Conservation (phyloP, 2,888 invertebrate species). For the Coelopa pilipes region DNA sequence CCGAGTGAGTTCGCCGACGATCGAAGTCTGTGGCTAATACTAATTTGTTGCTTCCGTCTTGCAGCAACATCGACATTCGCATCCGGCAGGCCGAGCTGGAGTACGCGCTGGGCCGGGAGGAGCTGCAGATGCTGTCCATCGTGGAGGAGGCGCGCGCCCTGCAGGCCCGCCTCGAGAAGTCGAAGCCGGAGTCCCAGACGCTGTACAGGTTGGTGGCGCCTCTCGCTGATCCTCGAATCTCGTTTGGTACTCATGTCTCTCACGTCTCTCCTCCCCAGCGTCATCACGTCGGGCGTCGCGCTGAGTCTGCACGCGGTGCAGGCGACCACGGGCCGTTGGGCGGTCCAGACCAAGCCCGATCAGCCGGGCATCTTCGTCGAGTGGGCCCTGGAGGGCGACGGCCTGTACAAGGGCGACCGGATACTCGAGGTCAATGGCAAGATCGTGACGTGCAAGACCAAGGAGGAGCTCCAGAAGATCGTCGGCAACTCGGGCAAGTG, state of each 20-base stretch:
- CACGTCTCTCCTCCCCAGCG: conserved; percentile 42
- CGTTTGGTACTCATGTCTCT: neutral
- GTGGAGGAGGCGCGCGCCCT: conserved; percentile 85
- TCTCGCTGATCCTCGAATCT: neutral
- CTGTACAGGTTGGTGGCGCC: conserved; percentile 70
- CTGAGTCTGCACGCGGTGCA: conserved; percentile 75
- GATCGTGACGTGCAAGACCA: conserved; percentile 74
- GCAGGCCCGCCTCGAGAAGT: conserved; percentile 81
- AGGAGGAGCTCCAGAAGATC: conserved; percentile 78
- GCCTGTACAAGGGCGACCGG: conserved; percentile 78
- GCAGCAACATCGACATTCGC: conserved; percentile 86
- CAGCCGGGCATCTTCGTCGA: conserved; percentile 76
- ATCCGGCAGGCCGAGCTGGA: conserved; percentile 92
- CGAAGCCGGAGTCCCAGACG: conserved; percentile 69
- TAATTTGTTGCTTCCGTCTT: conserved; percentile 44
- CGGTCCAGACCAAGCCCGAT: conserved; percentile 76
- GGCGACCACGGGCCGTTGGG: conserved; percentile 77
- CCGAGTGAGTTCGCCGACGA: conserved; percentile 75
- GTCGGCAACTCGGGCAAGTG: conserved; percentile 68
- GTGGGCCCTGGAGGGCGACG: conserved; percentile 84
- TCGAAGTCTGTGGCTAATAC: neutral
- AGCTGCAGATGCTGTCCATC: conserved; percentile 84
- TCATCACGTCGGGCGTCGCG: conserved; percentile 66
- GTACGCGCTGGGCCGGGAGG: conserved; percentile 88
- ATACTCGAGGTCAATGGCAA: conserved; percentile 86